A percentile compares a stretch with the other conserved stretches of the same genome.
phyloP scores from a whole-genome alignment of 2,113 vertebrate species.

The Tympanuchus pallidicinctus region DNA sequence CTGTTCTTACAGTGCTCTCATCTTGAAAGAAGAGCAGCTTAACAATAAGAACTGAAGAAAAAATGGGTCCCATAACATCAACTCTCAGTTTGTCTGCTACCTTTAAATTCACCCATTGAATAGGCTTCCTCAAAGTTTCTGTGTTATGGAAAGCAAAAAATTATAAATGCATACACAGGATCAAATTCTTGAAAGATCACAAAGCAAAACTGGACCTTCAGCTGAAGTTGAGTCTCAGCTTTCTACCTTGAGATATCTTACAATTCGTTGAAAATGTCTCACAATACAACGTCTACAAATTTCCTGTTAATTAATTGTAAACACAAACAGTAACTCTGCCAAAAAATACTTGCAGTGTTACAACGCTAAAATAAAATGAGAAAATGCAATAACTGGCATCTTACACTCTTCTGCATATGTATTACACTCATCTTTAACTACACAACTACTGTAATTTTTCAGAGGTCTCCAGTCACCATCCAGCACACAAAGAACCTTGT shows the following conservation, averaged over 20 bases:
- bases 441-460: neutral
- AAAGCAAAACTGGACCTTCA: neutral
- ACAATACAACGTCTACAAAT: neutral
- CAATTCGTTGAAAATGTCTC: neutral
- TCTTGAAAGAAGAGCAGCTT: neutral
- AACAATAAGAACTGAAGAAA: neutral
- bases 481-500: neutral
- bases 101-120: neutral
- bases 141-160: neutral
- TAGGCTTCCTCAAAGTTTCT: neutral
- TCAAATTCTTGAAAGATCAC: neutral
- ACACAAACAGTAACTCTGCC: neutral
- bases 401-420: neutral
- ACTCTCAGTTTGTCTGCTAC: neutral
- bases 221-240: neutral
- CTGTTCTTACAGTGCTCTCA: neutral
- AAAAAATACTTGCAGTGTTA: neutral
- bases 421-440: slow-evolving; percentile 1
- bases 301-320: neutral
- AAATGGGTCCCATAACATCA: neutral
- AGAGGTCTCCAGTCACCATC: neutral
- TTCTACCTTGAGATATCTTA: neutral
- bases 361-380: neutral
- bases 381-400: neutral
- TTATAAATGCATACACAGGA: neutral